These are phyloP conservation scores for Drosophila suzukii DNA, from an alignment of 1,140 invertebrate genomes.

Conservation along the genomic window DNA sequence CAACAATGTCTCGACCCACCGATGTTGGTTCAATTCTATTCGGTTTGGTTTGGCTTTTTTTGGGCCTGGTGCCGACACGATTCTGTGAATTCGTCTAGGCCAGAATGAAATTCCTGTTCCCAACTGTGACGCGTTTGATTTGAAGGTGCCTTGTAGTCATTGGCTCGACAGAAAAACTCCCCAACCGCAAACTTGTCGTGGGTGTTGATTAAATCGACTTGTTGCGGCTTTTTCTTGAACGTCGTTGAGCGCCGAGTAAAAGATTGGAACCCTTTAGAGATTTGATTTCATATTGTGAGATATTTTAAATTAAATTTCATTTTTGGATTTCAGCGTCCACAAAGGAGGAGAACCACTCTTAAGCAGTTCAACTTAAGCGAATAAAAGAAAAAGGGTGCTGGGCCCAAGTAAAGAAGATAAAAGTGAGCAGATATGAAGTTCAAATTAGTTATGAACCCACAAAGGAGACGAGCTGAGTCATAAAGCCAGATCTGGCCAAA, in stretches of 20 bases:
- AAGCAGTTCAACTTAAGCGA: slow-evolving; percentile 11
- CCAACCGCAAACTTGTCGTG: slow-evolving; percentile 4
- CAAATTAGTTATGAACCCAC: slow-evolving; percentile 78
- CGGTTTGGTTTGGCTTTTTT: slow-evolving; percentile 13
- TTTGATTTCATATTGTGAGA: slow-evolving; percentile 60
- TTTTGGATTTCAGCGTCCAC: slow-evolving; percentile 21
- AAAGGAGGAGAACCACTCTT: slow-evolving; percentile 20
- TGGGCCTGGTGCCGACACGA: slow-evolving; percentile 25
- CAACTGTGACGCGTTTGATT: slow-evolving; percentile 54
- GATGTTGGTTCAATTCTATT: slow-evolving; percentile 31
- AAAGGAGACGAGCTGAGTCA: slow-evolving; percentile 48
- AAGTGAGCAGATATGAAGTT: slow-evolving; percentile 68
- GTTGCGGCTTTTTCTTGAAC: slow-evolving; percentile 46
- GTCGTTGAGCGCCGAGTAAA: slow-evolving; percentile 10
- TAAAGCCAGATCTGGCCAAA: slow-evolving; percentile 51
- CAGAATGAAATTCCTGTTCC: slow-evolving; percentile 40
- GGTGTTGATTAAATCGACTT: slow-evolving; percentile 73
- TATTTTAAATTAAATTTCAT: slow-evolving; percentile 68
- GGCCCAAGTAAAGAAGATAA: slow-evolving; percentile 56
- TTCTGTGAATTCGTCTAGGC: slow-evolving; percentile 36
- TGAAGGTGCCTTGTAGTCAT: slow-evolving; percentile 60
- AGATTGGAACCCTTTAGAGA: slow-evolving; percentile 12
- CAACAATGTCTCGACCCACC: slow-evolving; percentile 13
- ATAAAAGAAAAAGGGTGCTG: slow-evolving; percentile 30
- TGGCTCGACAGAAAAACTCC: slow-evolving; percentile 14